Evolutionary conservation across 2,888 invertebrate species (phyloP).

Genomic region (Tridacna gigas): DNA sequence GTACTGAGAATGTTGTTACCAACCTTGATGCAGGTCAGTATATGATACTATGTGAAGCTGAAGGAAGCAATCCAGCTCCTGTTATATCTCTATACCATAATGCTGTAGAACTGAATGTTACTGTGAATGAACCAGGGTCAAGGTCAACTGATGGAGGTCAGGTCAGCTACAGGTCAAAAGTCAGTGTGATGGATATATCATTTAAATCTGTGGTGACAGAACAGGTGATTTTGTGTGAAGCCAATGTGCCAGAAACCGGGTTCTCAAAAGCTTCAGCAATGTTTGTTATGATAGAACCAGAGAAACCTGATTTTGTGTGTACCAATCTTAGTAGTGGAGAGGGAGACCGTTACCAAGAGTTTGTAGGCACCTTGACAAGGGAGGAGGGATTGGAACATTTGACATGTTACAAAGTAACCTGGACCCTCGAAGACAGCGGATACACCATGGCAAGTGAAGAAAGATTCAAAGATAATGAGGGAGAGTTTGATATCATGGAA

Average conservation of each 20-base stretch:
- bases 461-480: background rate
- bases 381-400: constrained; percentile 2
- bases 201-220: constrained; percentile 4
- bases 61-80: constrained; percentile 8
- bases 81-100: background rate
- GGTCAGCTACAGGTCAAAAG: constrained; percentile 13
- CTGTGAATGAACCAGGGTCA: constrained; percentile 17
- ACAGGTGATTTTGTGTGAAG: constrained; percentile 10
- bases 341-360: constrained; percentile 24
- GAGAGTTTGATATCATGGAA: constrained; percentile 23
- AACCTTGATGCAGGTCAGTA: constrained; percentile 10
- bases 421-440: constrained; percentile 15
- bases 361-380: constrained; percentile 13
- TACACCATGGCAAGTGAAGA: constrained; percentile 4
- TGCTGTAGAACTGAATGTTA: background rate
- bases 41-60: constrained; percentile 9
- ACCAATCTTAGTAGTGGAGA: background rate
- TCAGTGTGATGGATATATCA: constrained; percentile 12
- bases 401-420: constrained; percentile 17
- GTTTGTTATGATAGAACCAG: constrained; percentile 16
- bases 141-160: constrained; percentile 14
- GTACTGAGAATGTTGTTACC: background rate
- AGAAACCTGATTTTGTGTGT: constrained; percentile 17
- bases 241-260: constrained; percentile 3
- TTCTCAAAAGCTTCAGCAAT: background rate